Base-by-base conservation (phyloP, 2,797 vertebrate species). In the Acrossocheilus wenchowensis region DNA sequence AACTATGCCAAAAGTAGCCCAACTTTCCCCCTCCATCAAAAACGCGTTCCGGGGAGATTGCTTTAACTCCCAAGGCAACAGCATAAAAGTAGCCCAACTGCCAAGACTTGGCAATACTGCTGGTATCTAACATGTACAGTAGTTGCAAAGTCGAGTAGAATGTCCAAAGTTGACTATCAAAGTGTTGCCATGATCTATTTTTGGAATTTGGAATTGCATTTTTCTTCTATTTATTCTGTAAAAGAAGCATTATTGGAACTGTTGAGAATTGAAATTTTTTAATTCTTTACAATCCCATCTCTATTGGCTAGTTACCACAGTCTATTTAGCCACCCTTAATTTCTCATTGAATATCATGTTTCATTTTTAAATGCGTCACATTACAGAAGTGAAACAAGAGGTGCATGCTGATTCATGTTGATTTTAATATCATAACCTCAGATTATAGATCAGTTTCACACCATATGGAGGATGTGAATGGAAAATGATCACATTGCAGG, bases 401-500 rank as follows among this genome's bases (percentile, higher is more conserved):
- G 41, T 68, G 17, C 12, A 68, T 34, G 26, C 19, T 14, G 6
- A 81, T 57, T 82, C 34, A 26, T 15, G 10, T 17, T 52, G 21
- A 71, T 45, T 82, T 54, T 19, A 43, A 82, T 1, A 3, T 71
- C 80, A 69, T 3, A 26, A 54, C 11, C 41, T 64, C n/a, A 45
- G 57, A 77, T 52, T 21, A 54, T 52, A 34, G 17, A 54, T 39
- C 4, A 26, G 39, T 62, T 43, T n/a, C 77, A 62, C 60, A 50
- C 3, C 43, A 68, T 48, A 68, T 36, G 43, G 43, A 12, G 79
- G 11, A 6, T 57, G 52, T 57, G 48, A 60, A 17, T 43, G 78
- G 36, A 57, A 82, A 72, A 72, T 30, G 5, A 60, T 83, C 50
- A 30, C 39, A 72, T 43, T 48, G 68, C 81, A 62, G 52, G 10